Evolutionary conservation across 2,797 vertebrate genomes (phyloP).

Genomic region (Falco columbarius): DNA sequence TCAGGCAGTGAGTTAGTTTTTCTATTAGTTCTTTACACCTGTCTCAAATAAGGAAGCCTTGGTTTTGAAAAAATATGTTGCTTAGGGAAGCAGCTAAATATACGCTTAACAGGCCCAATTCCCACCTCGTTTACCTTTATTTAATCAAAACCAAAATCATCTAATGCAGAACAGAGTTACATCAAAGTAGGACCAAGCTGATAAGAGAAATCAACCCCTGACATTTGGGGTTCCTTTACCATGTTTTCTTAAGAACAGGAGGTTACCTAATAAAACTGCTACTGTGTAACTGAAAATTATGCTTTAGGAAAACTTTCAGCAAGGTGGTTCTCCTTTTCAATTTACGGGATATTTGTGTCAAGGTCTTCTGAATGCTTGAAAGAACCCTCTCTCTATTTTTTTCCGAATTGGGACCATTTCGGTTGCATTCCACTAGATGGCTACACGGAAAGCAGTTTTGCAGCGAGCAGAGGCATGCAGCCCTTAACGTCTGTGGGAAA

Average conservation of each 20-base stretch:
- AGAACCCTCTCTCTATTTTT: not conserved
- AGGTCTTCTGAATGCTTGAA: not conserved
- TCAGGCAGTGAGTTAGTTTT: not conserved
- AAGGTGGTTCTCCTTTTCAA: not conserved
- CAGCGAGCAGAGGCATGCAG: not conserved
- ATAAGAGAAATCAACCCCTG: not conserved
- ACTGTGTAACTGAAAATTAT: not conserved
- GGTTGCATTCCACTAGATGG: constrained; percentile 59
- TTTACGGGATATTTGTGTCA: not conserved
- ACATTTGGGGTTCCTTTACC: not conserved
- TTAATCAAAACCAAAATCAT: not conserved
- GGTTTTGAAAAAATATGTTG: not conserved
- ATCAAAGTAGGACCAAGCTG: not conserved
- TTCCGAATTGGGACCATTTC: not conserved
- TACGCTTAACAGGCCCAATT: not conserved
- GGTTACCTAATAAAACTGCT: not conserved
- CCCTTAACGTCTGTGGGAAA: not conserved
- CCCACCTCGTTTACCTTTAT: not conserved
- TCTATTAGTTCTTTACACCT: not conserved
- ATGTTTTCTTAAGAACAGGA: not conserved
- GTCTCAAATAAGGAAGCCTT: not conserved
- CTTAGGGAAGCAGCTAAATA: not conserved
- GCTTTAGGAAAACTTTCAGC: not conserved
- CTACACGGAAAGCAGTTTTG: not conserved
- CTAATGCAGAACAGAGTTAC: not conserved